Conservation (phyloP, 2,113 vertebrate species). For the Grallaria varia region DNA sequence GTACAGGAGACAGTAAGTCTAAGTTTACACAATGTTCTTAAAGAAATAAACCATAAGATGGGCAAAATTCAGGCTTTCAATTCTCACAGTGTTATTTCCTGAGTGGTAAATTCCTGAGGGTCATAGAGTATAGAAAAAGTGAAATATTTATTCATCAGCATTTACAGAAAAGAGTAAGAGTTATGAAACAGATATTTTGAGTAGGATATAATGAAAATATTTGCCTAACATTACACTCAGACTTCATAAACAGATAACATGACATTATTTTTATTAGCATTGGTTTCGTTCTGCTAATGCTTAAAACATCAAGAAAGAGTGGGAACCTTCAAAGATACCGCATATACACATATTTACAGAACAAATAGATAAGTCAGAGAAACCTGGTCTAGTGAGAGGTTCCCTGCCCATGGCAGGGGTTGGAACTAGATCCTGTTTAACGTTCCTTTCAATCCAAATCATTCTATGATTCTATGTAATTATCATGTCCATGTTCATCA, state of each 20-base stretch:
- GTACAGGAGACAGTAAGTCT: not conserved
- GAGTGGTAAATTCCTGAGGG: not conserved
- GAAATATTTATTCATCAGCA: not conserved
- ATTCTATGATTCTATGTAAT: not conserved
- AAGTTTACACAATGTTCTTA: not conserved
- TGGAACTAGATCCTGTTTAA: not conserved
- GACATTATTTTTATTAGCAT: not conserved
- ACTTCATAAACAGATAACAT: not conserved
- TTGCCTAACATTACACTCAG: not conserved
- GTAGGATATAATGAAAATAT: not conserved
- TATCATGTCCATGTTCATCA: accelerated
- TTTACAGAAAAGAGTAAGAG: not conserved
- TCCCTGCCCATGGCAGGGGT: not conserved
- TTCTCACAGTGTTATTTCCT: not conserved
- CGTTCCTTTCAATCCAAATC: not conserved
- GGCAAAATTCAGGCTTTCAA: not conserved
- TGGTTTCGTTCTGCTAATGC: not conserved
- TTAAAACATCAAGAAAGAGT: not conserved
- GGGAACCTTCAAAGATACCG: not conserved
- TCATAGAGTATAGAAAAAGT: not conserved
- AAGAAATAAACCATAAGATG: not conserved
- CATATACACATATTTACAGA: not conserved
- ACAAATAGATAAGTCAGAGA: not conserved
- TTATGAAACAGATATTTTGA: not conserved
- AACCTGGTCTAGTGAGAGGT: not conserved